phyloP scores from a whole-genome alignment of 2,797 vertebrate species.

The Euthynnus affinis region DNA sequence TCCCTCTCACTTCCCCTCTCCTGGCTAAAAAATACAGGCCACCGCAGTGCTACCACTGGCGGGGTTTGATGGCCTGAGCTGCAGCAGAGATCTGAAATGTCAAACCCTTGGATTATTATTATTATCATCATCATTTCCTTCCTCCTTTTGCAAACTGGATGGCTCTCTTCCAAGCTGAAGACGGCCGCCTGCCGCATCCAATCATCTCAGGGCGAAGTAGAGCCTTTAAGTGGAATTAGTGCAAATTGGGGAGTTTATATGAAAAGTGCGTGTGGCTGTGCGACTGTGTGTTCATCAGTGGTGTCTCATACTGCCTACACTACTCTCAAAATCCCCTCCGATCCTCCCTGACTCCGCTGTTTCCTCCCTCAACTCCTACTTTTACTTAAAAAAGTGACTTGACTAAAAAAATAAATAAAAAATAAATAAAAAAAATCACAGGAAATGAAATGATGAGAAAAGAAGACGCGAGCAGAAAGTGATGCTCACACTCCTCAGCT shows the following conservation, averaged over 20 bases:
- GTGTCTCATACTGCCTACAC: slow-evolving; percentile 12
- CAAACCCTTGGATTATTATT: neutral
- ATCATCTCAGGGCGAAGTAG: slow-evolving; percentile 8
- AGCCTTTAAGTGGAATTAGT: slow-evolving; percentile 21
- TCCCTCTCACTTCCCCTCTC: neutral
- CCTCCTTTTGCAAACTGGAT: neutral
- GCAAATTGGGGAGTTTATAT: slow-evolving; percentile 26
- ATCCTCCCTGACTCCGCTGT: neutral
- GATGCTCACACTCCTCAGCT: neutral
- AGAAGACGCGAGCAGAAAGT: neutral
- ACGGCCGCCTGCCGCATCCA: slow-evolving; percentile 10
- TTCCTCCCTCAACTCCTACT: neutral
- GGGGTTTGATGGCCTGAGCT: slow-evolving; percentile 26
- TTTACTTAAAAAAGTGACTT: slow-evolving; percentile 1
- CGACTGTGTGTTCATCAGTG: slow-evolving; percentile 1
- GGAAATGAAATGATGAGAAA: neutral
- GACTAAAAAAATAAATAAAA: too few species aligned
- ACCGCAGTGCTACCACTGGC: slow-evolving; percentile 53
- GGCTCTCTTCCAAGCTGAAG: slow-evolving; percentile 15
- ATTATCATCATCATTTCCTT: neutral
- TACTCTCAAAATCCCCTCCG: neutral
- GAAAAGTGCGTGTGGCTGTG: slow-evolving; percentile 4
- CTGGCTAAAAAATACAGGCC: slow-evolving; percentile 30
- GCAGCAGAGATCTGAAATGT: slow-evolving; percentile 28
- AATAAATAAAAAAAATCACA: too few species aligned